phyloP scores from a whole-genome alignment of 2,113 vertebrate species.

The Oryzias celebensis region DNA sequence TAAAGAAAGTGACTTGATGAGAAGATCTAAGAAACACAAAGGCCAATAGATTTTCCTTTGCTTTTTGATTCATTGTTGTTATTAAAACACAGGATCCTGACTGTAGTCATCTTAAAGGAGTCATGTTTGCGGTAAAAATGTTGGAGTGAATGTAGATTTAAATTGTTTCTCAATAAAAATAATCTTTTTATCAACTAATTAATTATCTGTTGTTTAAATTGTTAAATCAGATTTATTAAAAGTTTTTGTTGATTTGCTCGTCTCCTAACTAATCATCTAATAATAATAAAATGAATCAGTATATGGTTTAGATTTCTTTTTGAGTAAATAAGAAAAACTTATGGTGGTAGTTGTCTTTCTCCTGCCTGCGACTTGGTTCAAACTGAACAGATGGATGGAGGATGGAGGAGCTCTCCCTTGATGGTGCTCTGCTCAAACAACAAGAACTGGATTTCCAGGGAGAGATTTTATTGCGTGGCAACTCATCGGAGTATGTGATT shows the following conservation, averaged over 20 bases:
- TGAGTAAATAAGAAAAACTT: constrained; percentile 8
- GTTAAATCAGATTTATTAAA: no score
- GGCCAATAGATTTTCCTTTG: no score
- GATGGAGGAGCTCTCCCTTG: constrained; percentile 29
- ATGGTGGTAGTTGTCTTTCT: not conserved
- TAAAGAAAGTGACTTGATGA: not conserved
- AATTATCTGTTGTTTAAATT: no score
- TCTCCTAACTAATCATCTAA: no score
- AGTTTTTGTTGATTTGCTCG: no score
- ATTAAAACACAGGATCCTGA: no score
- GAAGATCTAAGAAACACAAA: not conserved
- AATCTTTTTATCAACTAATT: no score
- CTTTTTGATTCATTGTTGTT: no score
- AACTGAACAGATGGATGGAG: constrained; percentile 50
- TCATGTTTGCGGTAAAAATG: no score
- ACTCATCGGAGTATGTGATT: constrained; percentile 51
- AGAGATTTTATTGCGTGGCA: constrained; percentile 55
- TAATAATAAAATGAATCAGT: not conserved
- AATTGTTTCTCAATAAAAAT: no score
- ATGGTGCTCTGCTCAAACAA: constrained; percentile 27
- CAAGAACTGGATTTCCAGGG: constrained; percentile 34
- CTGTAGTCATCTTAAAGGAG: no score
- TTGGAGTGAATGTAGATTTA: no score
- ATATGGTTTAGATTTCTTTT: not conserved
- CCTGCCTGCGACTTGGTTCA: constrained; percentile 13